Base-by-base conservation (phyloP, 2,113 vertebrate species). In the Brevimyrus niger region DNA sequence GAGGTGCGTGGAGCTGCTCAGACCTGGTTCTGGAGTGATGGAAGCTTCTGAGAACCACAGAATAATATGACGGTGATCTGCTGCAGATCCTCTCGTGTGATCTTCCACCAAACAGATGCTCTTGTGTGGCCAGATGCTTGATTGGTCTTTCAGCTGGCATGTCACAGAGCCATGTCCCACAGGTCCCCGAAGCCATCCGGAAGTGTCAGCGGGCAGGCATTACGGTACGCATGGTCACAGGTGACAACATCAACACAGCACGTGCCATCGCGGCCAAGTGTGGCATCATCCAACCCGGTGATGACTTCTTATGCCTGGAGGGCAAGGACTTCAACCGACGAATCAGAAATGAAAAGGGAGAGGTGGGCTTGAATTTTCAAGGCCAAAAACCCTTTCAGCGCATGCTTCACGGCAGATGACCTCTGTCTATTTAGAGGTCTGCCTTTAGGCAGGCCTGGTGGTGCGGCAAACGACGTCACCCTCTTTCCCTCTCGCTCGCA, bases 201-300 rank as follows among this genome's bases (percentile, higher is more conserved):
- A 97, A 97, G 93, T 98, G 97, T 93, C 97, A 98, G 92, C 96
- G 96, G 13, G 97, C 97, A 0, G 97, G 97, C 89, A 98, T 98
- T 93, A 98, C 97, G 0, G 97, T 98, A 82, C 96, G 97, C 82
- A 98, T 98, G 97, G 97, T 98, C 90, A 98, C 97, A 0, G 97
- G 97, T 0, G 97, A 98, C 92, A 98, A 98, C 93, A 97, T 98
- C 92, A 97, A 97, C 94, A 98, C 97, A 0, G 97, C 97, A 50
- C 94, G 97, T 17, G 97, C 97, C 91, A 98, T 98, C 0, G 97
- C 97, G 0, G 95, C 95, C 87, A 98, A 98, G 92, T 98, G 97
- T 3, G 97, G 97, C 92, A 98, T 98, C 93, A 96, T 98, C 89
- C 97, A 97, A 89, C 96, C 97, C 0, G 97, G 97, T 0, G 97